phyloP scores from a whole-genome alignment of 2,797 vertebrate species.

The Pitangus sulphuratus region DNA sequence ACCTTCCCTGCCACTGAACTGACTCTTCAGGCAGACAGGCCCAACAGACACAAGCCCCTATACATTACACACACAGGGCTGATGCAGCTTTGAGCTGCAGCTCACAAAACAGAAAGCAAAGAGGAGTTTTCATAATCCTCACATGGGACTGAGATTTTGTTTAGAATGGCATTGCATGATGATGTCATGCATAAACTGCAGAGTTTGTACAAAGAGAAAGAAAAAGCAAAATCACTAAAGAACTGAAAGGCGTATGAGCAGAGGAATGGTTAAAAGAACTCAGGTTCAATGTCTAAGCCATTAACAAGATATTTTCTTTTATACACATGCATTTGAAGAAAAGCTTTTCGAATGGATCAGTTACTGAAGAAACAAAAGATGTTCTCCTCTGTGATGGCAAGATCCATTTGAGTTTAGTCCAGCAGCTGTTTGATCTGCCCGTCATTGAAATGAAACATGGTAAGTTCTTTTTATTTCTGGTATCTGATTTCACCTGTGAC shows the following conservation, averaged over 20 bases:
- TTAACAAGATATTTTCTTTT: slow-evolving; percentile 59
- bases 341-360: slow-evolving; percentile 84
- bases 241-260: background rate
- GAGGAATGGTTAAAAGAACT: background rate
- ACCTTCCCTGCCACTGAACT: background rate
- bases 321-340: slow-evolving; percentile 72
- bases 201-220: background rate
- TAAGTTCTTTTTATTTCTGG: slow-evolving; percentile 68
- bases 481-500: background rate
- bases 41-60: background rate
- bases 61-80: background rate
- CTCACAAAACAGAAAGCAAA: background rate
- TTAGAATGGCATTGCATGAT: background rate
- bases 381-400: slow-evolving; percentile 89
- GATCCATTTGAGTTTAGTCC: slow-evolving; percentile 83
- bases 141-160: background rate
- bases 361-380: slow-evolving; percentile 81
- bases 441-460: slow-evolving; percentile 90
- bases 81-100: background rate
- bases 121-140: background rate
- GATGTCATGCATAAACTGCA: background rate
- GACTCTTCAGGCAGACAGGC: background rate
- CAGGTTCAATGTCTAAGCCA: background rate
- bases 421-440: slow-evolving; percentile 86
- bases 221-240: background rate